Percentiles rank a stretch among this genome's conserved stretches.
Evolutionary conservation across 2,797 vertebrate species (phyloP).

Genomic region (Xenopus petersii): DNA sequence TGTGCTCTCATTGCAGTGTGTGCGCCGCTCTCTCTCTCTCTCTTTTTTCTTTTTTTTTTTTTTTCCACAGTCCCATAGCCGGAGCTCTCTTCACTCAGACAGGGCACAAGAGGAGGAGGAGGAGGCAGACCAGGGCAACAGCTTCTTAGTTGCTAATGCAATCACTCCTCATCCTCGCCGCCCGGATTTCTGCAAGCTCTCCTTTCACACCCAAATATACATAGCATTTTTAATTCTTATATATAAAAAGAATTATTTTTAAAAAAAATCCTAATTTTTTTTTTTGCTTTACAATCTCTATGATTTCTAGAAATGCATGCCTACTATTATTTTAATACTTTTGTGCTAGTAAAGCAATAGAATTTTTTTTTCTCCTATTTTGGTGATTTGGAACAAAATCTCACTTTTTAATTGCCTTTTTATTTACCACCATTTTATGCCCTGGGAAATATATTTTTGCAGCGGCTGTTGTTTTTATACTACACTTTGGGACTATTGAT

Average conservation of each 20-base stretch:
- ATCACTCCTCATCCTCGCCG: slow-evolving; percentile 19
- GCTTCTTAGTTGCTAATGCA: slow-evolving; percentile 24
- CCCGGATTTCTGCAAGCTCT: slow-evolving; percentile 22
- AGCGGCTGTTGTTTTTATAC: neutral
- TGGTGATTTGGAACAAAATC: neutral
- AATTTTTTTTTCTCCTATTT: neutral
- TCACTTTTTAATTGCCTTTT: neutral
- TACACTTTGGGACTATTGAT: slow-evolving; percentile 1
- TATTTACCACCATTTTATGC: neutral
- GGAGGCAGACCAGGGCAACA: slow-evolving; percentile 64
- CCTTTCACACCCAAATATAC: neutral
- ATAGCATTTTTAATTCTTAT: neutral
- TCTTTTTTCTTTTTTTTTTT: slow-evolving; percentile 45
- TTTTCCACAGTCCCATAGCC: slow-evolving; percentile 80
- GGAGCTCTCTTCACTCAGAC: slow-evolving; percentile 89
- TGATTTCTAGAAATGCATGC: too few species aligned
- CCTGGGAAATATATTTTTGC: neutral
- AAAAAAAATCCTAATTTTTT: too few species aligned
- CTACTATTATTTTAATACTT: neutral
- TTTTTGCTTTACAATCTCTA: neutral
- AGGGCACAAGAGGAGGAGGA: slow-evolving; percentile 69
- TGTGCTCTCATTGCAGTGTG: slow-evolving; percentile 2
- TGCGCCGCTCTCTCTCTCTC: slow-evolving; percentile 39
- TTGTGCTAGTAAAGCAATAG: neutral
- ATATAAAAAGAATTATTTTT: too few species aligned